Evolutionary conservation across 2,888 invertebrate genomes (phyloP).

Genomic region (Masnerella sp.): DNA sequence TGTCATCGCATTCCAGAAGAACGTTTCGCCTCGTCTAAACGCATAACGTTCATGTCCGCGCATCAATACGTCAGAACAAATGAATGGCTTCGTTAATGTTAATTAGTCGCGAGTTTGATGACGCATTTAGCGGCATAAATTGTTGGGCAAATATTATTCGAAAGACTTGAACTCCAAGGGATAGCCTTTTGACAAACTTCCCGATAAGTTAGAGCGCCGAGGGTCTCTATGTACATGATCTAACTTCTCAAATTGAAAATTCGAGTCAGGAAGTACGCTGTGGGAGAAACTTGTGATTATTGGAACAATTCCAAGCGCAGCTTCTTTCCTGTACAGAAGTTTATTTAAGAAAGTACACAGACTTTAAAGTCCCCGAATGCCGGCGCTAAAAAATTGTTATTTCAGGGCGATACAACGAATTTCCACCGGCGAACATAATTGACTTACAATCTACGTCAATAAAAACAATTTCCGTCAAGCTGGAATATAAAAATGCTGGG

Average conservation of each 20-base stretch:
- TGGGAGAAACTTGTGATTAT: constrained; percentile 58
- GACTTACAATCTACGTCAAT: constrained; percentile 27
- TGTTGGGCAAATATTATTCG: constrained; percentile 47
- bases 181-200: constrained; percentile 57
- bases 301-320: constrained; percentile 59
- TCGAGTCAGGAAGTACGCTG: constrained; percentile 57
- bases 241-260: constrained; percentile 59
- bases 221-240: constrained; percentile 55
- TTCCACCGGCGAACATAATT: constrained; percentile 31
- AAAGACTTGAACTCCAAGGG: constrained; percentile 41
- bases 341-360: constrained; percentile 54
- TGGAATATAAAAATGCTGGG: too few relatives aligned
- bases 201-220: constrained; percentile 39
- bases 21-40: constrained; percentile 10
- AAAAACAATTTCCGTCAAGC: constrained; percentile 1
- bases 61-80: constrained; percentile 40
- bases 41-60: constrained; percentile 19
- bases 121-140: constrained; percentile 49
- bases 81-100: constrained; percentile 42
- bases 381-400: constrained; percentile 46
- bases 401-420: constrained; percentile 39
- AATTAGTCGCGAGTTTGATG: constrained; percentile 39
- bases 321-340: constrained; percentile 57
- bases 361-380: constrained; percentile 26
- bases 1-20: constrained; percentile 7